Conservation (phyloP, 2,113 vertebrate species). For the rat (Rattus norvegicus) region GRCr8 NC_086020.1:155410001-155410500, state of each 20-base stretch:
- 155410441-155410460: no score
- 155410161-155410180: constrained; percentile 71
- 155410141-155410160: constrained; percentile 66
- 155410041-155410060: constrained; percentile 41
- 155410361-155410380: background rate
- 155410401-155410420: background rate
- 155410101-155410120: constrained; percentile 46
- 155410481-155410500: background rate
- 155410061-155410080: constrained; percentile 45
- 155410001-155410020: background rate
- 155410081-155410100: constrained; percentile 66
- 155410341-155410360: background rate
- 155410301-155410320: constrained; percentile 36
- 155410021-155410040: background rate
- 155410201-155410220: constrained; percentile 74
- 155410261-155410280: constrained; percentile 44
- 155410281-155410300: constrained; percentile 47
- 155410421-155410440: no score
- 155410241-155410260: constrained; percentile 55
- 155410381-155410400: background rate
- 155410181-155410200: constrained; percentile 71
- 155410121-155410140: constrained; percentile 59
- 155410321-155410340: constrained; percentile 14
- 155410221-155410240: constrained; percentile 67
- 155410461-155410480: background rate